These are phyloP conservation scores for Neolamprologus ventralis DNA, from an alignment of 2,113 vertebrate genomes.

Conservation along the genomic window DNA sequence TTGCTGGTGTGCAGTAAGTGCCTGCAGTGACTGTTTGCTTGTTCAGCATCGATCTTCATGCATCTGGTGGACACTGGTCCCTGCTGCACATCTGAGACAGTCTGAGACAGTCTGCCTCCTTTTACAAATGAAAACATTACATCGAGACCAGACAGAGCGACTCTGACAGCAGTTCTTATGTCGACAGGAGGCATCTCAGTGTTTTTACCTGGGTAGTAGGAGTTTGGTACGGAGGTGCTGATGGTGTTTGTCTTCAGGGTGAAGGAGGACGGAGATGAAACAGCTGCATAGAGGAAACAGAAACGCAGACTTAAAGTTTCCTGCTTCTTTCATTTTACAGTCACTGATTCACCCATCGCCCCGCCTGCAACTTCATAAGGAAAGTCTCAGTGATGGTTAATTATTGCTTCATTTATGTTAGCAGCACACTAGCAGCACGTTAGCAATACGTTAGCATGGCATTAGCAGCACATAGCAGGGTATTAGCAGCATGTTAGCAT, in stretches of 20 bases:
- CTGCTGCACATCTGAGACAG: background rate
- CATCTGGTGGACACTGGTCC: background rate
- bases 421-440: background rate
- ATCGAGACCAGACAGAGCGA: background rate
- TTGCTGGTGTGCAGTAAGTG: background rate
- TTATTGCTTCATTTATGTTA: background rate
- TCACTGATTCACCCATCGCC: background rate
- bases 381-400: background rate
- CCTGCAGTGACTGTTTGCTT: background rate
- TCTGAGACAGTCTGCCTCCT: background rate
- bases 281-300: conserved; percentile 67
- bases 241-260: conserved; percentile 94
- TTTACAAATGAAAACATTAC: background rate
- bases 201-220: conserved; percentile 90
- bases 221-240: conserved; percentile 88
- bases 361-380: background rate
- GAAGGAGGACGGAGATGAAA: conserved; percentile 93
- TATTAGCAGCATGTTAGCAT: background rate
- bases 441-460: background rate
- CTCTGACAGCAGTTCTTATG: background rate
- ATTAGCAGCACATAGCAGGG: background rate
- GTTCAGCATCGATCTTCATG: background rate
- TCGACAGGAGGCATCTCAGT: background rate
- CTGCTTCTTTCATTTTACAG: background rate
- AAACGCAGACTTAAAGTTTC: background rate